phyloP scores from a whole-genome alignment of 30 jellyfish, hydroid and myxozoan species.

The Clytia hemisphaerica region DNA sequence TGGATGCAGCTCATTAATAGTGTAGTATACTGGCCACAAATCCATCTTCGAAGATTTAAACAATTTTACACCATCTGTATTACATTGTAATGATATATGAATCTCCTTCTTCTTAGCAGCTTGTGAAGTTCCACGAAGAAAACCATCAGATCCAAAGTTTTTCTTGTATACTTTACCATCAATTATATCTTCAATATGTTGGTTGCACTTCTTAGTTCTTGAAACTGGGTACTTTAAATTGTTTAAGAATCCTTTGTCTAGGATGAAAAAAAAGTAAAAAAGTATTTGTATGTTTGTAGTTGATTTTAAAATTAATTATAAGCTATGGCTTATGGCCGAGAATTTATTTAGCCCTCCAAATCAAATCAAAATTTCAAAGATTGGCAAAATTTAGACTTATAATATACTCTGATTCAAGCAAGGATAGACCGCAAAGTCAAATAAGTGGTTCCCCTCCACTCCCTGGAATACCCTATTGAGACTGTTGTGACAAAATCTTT shows the following conservation, averaged over 20 bases:
- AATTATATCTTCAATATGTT: not conserved
- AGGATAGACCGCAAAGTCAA: no score
- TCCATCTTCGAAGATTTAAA: constrained; percentile 5
- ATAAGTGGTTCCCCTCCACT: no score
- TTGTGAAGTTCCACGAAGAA: constrained; percentile 3
- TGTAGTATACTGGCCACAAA: not conserved
- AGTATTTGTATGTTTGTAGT: no score
- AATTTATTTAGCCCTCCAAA: no score
- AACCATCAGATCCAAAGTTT: not conserved
- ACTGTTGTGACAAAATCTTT: no score
- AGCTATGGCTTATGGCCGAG: no score
- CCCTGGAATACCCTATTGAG: no score
- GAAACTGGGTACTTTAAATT: not conserved
- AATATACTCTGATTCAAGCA: no score
- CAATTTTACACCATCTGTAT: not conserved
- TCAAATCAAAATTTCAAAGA: no score
- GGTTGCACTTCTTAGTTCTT: not conserved
- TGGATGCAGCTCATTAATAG: constrained; percentile 2
- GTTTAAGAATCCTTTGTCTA: not conserved
- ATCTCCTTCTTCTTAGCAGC: not conserved
- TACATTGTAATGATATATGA: not conserved
- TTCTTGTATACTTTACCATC: not conserved
- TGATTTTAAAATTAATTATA: no score
- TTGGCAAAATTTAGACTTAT: no score
- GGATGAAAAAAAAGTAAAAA: no score